Percentiles rank a stretch among this genome's conserved stretches.
phyloP scores from a whole-genome alignment of 2,888 invertebrate genomes.

The Trichogramma dendrolimi region DNA sequence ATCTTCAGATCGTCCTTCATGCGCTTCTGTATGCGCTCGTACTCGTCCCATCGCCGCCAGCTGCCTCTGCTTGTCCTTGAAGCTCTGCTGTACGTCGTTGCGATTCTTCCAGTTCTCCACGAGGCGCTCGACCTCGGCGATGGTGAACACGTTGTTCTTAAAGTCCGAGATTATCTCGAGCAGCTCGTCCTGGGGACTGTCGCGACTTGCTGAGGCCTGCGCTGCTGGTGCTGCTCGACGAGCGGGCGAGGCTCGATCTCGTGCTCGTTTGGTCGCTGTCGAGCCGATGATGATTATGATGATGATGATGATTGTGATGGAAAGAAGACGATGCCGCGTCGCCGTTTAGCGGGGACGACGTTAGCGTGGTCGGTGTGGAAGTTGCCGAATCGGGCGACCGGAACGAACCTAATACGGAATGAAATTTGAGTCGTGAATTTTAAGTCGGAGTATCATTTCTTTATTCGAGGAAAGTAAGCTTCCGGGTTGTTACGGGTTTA shows the following conservation, averaged over 20 bases:
- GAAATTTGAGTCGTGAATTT: no score
- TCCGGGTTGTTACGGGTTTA: no score
- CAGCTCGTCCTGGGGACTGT: conserved; percentile 65
- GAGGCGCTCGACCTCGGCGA: conserved; percentile 77
- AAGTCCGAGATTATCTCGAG: conserved; percentile 84
- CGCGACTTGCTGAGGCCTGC: not conserved
- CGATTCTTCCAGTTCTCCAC: conserved; percentile 84
- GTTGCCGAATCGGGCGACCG: conserved; percentile 20
- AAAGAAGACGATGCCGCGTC: not conserved
- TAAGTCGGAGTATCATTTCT: no score
- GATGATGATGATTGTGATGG: not conserved
- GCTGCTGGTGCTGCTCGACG: conserved; percentile 6
- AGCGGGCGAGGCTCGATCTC: not conserved
- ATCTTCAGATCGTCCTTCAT: conserved; percentile 73
- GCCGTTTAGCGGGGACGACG: conserved; percentile 7
- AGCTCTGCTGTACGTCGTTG: conserved; percentile 80
- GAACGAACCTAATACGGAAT: no score
- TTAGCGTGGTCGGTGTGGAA: conserved; percentile 11
- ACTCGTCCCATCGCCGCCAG: conserved; percentile 74
- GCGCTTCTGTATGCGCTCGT: conserved; percentile 75
- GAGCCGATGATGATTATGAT: not conserved
- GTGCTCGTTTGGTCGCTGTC: conserved; percentile 11
- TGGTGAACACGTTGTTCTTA: conserved; percentile 82
- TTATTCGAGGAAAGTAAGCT: no score
- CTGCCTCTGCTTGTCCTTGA: conserved; percentile 80